Conservation (phyloP, 1,140 invertebrate genomes). For the Lordiphosa stackelbergi region DNA sequence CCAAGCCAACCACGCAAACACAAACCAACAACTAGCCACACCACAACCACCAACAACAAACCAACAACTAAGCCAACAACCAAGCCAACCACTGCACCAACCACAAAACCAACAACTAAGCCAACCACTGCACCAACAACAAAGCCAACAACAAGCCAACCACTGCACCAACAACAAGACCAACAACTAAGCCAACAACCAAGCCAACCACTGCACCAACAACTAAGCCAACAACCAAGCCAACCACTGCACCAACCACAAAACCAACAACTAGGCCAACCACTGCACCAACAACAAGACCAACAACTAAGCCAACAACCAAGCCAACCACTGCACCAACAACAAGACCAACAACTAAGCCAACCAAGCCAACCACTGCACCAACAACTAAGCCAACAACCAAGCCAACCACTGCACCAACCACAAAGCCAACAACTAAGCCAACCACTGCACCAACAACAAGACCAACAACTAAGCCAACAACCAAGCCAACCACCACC, state of each 20-base stretch:
- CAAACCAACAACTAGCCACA: neutral
- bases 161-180: neutral
- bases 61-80: neutral
- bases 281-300: neutral
- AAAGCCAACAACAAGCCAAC: neutral
- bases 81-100: slow-evolving; percentile 1
- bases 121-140: neutral
- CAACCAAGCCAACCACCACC: neutral
- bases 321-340: slow-evolving; percentile 2
- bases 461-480: neutral
- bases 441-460: neutral
- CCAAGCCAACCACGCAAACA: slow-evolving; percentile 5
- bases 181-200: neutral
- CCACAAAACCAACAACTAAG: neutral
- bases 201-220: slow-evolving; percentile 2
- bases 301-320: slow-evolving; percentile 1
- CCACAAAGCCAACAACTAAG: slow-evolving; percentile 3
- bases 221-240: neutral
- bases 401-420: neutral
- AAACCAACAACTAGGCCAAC: slow-evolving; percentile 1
- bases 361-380: slow-evolving; percentile 4
- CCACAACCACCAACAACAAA: neutral
- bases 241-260: neutral
- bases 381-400: neutral
- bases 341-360: neutral